These are phyloP conservation scores for Myotis planiceps DNA, from an alignment of 2,797 vertebrate genomes.

Conservation along the genomic window DNA sequence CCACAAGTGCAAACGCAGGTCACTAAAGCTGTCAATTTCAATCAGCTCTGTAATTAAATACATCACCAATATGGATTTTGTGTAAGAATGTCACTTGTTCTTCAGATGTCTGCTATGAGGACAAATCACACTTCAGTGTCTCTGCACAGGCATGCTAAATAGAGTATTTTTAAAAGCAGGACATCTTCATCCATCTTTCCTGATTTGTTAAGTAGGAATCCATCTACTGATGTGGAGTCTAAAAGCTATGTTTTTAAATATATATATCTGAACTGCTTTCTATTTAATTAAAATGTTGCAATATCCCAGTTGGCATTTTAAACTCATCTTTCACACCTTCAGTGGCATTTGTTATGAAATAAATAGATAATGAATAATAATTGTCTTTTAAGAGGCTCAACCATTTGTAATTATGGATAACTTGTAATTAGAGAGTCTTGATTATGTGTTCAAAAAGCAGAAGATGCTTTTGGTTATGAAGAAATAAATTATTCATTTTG, in stretches of 20 bases:
- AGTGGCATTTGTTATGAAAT: conserved; percentile 68
- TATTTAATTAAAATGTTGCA: conserved; percentile 72
- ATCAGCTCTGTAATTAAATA: conserved; percentile 92
- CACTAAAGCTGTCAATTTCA: conserved; percentile 90
- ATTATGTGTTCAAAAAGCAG: conserved; percentile 75
- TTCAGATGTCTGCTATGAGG: conserved; percentile 86
- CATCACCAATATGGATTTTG: conserved; percentile 91
- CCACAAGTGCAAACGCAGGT: conserved; percentile 86
- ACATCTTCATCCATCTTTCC: conserved; percentile 85
- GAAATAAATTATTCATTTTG: conserved; percentile 83
- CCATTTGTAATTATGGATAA: conserved; percentile 79
- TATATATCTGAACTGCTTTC: conserved; percentile 65
- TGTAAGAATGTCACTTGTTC: conserved; percentile 89
- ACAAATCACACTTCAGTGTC: conserved; percentile 85
- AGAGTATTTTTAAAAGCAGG: conserved; percentile 84
- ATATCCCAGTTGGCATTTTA: conserved; percentile 64
- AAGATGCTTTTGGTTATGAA: conserved; percentile 69
- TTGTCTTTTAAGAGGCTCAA: conserved; percentile 63
- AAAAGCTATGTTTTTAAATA: conserved; percentile 80
- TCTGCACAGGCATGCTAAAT: conserved; percentile 85
- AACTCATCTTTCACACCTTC: conserved; percentile 72
- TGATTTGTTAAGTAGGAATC: conserved; percentile 82
- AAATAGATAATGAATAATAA: conserved; percentile 76
- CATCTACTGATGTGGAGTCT: conserved; percentile 75
- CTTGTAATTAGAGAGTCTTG: conserved; percentile 81